Conservation (phyloP, 2,113 vertebrate genomes). For the Picathartes gymnocephalus region DNA sequence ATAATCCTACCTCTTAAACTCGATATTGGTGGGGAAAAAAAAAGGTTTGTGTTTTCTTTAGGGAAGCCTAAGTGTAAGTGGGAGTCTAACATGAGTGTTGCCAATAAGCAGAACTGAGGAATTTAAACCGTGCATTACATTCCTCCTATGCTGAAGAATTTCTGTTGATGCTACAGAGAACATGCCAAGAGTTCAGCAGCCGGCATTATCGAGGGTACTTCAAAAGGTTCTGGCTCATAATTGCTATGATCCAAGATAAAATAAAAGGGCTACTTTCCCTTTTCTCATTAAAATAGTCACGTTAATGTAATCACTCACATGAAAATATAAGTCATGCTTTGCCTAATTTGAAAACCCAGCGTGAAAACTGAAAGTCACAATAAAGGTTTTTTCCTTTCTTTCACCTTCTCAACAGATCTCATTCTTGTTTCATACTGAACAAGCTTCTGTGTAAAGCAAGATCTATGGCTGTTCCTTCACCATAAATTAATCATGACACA, state of each 20-base stretch:
- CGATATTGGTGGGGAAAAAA: constrained; percentile 1
- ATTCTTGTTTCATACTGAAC: constrained; percentile 49
- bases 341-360: constrained; percentile 18
- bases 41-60: constrained; percentile 16
- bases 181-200: constrained; percentile 19
- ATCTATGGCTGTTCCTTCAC: constrained; percentile 63
- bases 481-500: constrained; percentile 78
- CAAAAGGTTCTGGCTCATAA: constrained; percentile 33
- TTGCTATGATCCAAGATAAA: constrained; percentile 36
- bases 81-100: neutral
- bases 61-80: constrained; percentile 7
- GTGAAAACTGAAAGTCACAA: constrained; percentile 57
- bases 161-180: constrained; percentile 11
- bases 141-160: neutral
- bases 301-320: constrained; percentile 41
- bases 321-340: constrained; percentile 32
- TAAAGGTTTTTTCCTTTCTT: constrained; percentile 56
- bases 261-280: constrained; percentile 35
- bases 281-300: constrained; percentile 49
- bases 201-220: neutral
- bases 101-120: constrained; percentile 25
- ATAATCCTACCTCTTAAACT: constrained; percentile 63
- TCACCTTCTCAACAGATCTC: constrained; percentile 48
- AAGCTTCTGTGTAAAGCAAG: constrained; percentile 60
- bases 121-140: neutral